Conservation (phyloP, 2,797 vertebrate species). For the Sebastes oblongus region DNA sequence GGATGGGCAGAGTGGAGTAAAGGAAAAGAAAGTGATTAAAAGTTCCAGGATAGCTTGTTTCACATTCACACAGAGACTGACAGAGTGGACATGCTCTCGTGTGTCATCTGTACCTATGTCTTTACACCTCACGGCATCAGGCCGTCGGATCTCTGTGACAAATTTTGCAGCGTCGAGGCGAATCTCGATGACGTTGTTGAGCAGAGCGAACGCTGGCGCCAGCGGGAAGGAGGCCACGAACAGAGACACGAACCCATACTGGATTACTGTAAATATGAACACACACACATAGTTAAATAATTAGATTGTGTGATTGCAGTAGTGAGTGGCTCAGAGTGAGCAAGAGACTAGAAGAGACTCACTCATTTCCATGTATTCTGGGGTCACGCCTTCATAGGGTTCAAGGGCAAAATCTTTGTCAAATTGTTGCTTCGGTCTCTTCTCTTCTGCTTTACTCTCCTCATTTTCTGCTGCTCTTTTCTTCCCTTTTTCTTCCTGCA, state of each 20-base stretch:
- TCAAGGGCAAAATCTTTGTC: constrained; percentile 91
- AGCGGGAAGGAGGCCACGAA: constrained; percentile 97
- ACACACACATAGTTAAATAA: constrained; percentile 19
- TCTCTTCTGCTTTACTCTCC: constrained; percentile 60
- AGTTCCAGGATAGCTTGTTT: constrained; percentile 5
- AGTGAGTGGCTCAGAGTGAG: not conserved
- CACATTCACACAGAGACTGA: constrained; percentile 31
- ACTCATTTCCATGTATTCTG: constrained; percentile 99
- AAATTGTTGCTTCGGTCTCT: constrained; percentile 88
- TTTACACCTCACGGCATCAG: constrained; percentile 92
- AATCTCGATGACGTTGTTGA: constrained; percentile 97
- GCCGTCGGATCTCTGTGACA: constrained; percentile 90
- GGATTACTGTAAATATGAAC: constrained; percentile 86
- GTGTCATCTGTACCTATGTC: constrained; percentile 88
- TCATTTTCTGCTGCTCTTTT: constrained; percentile 74
- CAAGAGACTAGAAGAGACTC: constrained; percentile 56
- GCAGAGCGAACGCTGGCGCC: constrained; percentile 93
- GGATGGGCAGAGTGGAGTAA: constrained; percentile 17
- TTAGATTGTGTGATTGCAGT: not conserved
- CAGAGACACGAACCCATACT: constrained; percentile 96
- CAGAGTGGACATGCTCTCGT: not conserved
- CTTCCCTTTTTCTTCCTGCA: constrained; percentile 83
- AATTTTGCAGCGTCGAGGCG: constrained; percentile 96
- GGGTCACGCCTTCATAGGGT: constrained; percentile 91
- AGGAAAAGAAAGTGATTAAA: constrained; percentile 49